Conservation (phyloP, 2,113 vertebrate genomes). For the Macquaria ambigua region DNA sequence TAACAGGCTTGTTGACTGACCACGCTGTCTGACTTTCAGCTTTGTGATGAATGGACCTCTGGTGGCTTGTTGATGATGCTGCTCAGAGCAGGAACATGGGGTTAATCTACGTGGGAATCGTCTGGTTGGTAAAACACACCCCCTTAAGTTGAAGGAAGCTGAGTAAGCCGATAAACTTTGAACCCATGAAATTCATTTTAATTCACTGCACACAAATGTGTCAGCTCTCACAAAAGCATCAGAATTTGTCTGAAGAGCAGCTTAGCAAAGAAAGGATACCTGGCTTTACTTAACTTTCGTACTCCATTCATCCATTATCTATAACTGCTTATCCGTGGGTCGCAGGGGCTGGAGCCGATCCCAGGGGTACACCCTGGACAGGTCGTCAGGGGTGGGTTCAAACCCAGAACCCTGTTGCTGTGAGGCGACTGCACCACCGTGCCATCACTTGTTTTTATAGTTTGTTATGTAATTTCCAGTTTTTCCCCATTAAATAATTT, state of each 20-base stretch:
- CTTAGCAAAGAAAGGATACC: too few species aligned
- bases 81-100: neutral
- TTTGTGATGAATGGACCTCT: neutral
- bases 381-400: too few species aligned
- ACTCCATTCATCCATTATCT: too few species aligned
- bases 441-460: too few species aligned
- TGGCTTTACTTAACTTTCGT: too few species aligned
- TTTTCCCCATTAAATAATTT: too few species aligned
- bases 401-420: too few species aligned
- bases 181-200: neutral
- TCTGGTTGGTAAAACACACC: neutral
- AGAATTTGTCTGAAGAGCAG: neutral
- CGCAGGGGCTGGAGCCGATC: too few species aligned
- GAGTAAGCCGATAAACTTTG: neutral
- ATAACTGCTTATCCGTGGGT: too few species aligned
- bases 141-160: neutral
- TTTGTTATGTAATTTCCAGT: too few species aligned
- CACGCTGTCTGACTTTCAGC: neutral
- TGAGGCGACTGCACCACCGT: too few species aligned
- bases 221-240: neutral
- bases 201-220: neutral
- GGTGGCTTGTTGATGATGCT: constrained; percentile 7
- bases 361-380: too few species aligned
- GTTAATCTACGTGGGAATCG: constrained; percentile 1
- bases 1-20: constrained; percentile 31